Percentiles rank a stretch among this genome's conserved stretches.
These are phyloP conservation scores for Fratercula arctica DNA, from an alignment of 2,797 vertebrate genomes.

Conservation along the genomic window DNA sequence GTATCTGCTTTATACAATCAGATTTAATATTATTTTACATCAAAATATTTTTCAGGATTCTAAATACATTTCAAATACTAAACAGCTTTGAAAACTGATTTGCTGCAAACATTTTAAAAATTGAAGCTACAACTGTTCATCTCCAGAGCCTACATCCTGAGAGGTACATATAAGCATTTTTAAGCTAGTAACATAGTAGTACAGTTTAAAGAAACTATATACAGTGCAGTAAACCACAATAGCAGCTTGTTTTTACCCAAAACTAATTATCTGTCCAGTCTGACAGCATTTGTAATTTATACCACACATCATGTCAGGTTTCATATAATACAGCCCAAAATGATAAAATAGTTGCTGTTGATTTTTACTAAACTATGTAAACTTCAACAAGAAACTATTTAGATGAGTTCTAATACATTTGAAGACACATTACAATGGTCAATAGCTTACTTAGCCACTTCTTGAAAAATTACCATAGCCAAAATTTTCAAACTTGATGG, in stretches of 20 bases:
- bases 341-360: not conserved
- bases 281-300: not conserved
- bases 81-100: constrained; percentile 29
- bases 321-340: not conserved
- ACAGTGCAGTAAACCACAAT: not conserved
- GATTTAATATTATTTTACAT: constrained; percentile 5
- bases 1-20: not conserved
- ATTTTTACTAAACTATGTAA: not conserved
- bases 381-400: not conserved
- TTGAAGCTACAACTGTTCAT: not conserved
- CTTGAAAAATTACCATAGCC: not conserved
- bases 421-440: not conserved
- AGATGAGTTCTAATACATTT: not conserved
- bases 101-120: not conserved
- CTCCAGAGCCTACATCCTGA: not conserved
- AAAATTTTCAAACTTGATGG: not conserved
- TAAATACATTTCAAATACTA: constrained; percentile 17
- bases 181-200: not conserved
- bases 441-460: not conserved
- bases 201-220: not conserved
- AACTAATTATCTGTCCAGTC: not conserved
- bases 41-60: not conserved
- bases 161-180: not conserved
- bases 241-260: not conserved
- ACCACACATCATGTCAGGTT: not conserved